Conservation (phyloP, 2,888 invertebrate species). For the Microplitis manilae region DNA sequence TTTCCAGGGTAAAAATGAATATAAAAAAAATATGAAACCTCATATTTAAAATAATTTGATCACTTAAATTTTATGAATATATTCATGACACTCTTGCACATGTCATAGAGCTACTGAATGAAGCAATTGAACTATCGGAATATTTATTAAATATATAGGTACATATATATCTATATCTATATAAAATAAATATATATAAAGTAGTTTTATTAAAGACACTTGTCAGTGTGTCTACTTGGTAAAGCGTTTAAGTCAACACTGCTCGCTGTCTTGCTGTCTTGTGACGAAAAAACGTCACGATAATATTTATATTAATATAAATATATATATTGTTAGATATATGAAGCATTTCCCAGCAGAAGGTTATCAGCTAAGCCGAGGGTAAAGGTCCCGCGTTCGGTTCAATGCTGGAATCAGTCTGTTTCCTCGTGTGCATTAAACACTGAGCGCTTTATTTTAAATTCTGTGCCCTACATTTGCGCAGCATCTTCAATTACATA, state of each 20-base stretch:
- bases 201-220: not conserved
- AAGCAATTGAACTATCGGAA: not conserved
- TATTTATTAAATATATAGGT: not conserved
- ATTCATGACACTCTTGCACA: not conserved
- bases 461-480: constrained; percentile 5
- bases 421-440: not conserved
- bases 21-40: not conserved
- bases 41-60: not conserved
- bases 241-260: constrained; percentile 7
- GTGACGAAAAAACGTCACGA: not conserved
- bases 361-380: constrained; percentile 56
- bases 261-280: constrained; percentile 20
- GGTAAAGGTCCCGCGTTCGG: constrained; percentile 50
- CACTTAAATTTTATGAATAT: not conserved
- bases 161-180: too few species aligned
- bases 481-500: not conserved
- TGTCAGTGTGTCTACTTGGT: not conserved
- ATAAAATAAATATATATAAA: not conserved
- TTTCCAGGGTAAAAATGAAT: not conserved
- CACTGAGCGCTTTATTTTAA: not conserved
- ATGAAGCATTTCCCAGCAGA: constrained; percentile 44
- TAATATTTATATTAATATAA: constrained; percentile 27
- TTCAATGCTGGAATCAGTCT: constrained; percentile 17
- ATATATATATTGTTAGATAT: constrained; percentile 19
- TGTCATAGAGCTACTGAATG: not conserved